These are phyloP conservation scores for Pemphredon lugubris DNA, from an alignment of 2,888 invertebrate genomes.

Conservation along the genomic window DNA sequence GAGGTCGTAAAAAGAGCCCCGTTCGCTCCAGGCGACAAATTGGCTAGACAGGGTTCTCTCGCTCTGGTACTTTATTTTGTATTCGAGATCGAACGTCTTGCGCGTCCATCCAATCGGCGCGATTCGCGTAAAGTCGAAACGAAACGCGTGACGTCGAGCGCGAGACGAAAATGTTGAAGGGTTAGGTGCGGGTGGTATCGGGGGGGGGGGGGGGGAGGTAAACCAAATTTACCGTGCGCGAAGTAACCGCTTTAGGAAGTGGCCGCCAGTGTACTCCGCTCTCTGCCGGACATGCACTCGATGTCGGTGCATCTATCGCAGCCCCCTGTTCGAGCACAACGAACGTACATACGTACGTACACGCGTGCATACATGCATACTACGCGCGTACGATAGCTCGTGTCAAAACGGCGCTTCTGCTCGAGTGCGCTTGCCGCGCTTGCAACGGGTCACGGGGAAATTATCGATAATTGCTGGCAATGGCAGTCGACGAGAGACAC, in stretches of 20 bases:
- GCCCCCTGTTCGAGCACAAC: conserved; percentile 41
- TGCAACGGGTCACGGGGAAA: conserved; percentile 38
- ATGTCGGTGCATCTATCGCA: conserved; percentile 53
- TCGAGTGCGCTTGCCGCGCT: conserved; percentile 28
- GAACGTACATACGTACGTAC: conserved; percentile 16
- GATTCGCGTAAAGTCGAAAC: no score
- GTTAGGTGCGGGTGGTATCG: no score
- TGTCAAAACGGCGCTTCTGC: conserved; percentile 42
- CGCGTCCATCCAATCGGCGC: no score
- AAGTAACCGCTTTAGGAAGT: conserved; percentile 59
- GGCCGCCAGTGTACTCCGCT: conserved; percentile 28
- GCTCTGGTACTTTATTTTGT: no score
- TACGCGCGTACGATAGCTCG: conserved; percentile 37
- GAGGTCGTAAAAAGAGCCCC: no score
- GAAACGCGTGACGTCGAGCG: neutral
- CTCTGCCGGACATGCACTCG: conserved; percentile 36
- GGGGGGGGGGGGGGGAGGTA: conserved; percentile 3
- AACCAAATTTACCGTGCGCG: conserved; percentile 47
- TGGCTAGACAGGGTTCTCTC: no score
- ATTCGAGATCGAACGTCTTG: no score
- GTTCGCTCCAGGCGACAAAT: no score
- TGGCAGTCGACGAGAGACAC: conserved; percentile 16
- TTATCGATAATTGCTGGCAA: conserved; percentile 53
- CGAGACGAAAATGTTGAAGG: no score
- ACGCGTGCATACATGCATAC: neutral